Conservation (phyloP, 30 jellyfish, hydroid and myxozoan species). For the Nemopilema nomurai region DNA sequence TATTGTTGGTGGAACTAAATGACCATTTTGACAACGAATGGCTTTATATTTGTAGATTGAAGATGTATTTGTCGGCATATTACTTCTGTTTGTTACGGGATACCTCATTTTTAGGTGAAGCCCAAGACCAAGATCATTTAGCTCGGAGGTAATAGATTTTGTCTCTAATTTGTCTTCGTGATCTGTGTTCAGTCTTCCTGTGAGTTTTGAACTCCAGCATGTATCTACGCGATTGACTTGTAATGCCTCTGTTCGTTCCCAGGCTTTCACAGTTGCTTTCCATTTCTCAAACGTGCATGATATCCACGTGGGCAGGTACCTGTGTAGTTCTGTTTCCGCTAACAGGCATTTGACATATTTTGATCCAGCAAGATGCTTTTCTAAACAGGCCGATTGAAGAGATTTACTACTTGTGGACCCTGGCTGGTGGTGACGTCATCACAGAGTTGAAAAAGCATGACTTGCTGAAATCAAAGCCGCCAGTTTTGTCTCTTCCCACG, state of each 20-base stretch:
- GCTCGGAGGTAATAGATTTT: slow-evolving; percentile 52
- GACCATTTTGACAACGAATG: too few species aligned
- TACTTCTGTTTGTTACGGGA: background rate
- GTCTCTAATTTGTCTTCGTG: background rate
- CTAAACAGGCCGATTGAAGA: slow-evolving; percentile 65
- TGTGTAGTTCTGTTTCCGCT: too few species aligned
- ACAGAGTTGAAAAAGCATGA: slow-evolving; percentile 76
- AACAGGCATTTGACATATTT: background rate
- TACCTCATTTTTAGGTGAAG: slow-evolving; percentile 45
- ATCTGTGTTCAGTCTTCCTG: too few species aligned
- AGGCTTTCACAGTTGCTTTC: too few species aligned
- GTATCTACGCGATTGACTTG: too few species aligned
- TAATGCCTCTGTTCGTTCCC: too few species aligned
- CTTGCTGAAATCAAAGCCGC: slow-evolving; percentile 74
- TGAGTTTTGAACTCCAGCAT: too few species aligned
- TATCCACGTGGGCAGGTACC: too few species aligned
- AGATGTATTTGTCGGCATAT: too few species aligned
- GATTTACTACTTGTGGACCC: slow-evolving; percentile 84
- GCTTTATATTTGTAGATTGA: too few species aligned
- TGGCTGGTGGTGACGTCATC: slow-evolving; percentile 96
- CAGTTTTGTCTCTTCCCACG: slow-evolving; percentile 84
- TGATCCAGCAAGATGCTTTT: background rate
- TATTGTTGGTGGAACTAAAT: too few species aligned
- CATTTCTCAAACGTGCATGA: too few species aligned
- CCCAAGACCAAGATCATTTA: slow-evolving; percentile 79